Evolutionary conservation across 2,888 invertebrate genomes (phyloP).

Genomic region (Leptothorax acervorum): DNA sequence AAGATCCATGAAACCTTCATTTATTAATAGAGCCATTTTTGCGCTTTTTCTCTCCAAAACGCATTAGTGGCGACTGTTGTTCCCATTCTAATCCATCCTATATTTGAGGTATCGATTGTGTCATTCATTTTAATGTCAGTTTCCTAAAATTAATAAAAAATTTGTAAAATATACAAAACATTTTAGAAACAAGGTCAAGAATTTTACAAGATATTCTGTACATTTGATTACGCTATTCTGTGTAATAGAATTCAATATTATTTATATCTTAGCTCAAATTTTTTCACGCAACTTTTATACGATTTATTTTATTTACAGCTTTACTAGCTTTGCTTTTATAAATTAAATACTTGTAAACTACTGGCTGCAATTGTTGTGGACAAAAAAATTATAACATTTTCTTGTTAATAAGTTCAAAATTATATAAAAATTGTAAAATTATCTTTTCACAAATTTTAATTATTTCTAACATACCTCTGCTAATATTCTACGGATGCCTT

Average conservation of each 20-base stretch:
- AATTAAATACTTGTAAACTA: background rate
- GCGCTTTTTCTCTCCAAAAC: slow-evolving; percentile 98
- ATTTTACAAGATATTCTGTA: background rate
- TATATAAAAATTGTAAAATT: background rate
- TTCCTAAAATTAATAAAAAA: slow-evolving; percentile 88
- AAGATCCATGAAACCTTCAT: slow-evolving; percentile 96
- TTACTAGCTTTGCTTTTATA: background rate
- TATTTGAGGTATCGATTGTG: slow-evolving; percentile 91
- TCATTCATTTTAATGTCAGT: slow-evolving; percentile 89
- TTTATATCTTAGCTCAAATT: background rate
- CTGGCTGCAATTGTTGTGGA: background rate
- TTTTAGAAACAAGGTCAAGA: background rate
- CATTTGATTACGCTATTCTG: background rate
- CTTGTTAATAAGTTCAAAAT: background rate
- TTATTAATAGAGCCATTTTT: slow-evolving; percentile 96
- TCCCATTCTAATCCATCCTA: slow-evolving; percentile 99
- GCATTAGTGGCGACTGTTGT: slow-evolving; percentile 99
- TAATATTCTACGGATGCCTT: slow-evolving; percentile 97
- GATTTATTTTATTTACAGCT: background rate
- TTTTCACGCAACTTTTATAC: background rate
- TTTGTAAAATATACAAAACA: slow-evolving; percentile 25
- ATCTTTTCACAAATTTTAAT: background rate
- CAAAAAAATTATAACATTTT: background rate
- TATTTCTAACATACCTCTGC: slow-evolving; percentile 89
- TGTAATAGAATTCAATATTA: background rate